These are phyloP conservation scores for Bovichtus variegatus DNA, from an alignment of 2,797 vertebrate species.

Conservation along the genomic window DNA sequence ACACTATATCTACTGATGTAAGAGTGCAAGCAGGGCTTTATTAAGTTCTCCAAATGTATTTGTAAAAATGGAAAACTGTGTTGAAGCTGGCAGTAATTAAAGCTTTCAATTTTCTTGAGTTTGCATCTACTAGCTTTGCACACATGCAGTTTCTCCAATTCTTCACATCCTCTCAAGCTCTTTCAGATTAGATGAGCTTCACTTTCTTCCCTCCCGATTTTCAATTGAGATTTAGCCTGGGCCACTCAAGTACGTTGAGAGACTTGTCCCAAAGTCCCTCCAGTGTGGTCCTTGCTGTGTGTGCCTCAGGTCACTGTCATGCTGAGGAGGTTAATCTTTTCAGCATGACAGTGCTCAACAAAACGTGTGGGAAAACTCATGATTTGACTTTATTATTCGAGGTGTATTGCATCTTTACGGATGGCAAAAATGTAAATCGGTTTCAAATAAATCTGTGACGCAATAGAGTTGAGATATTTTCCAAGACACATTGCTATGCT, in stretches of 20 bases:
- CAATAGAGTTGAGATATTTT: not conserved
- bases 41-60: not conserved
- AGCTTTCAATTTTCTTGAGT: slow-evolving; percentile 10
- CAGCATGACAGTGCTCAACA: slow-evolving; percentile 23
- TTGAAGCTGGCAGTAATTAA: slow-evolving; percentile 9
- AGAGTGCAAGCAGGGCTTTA: not conserved
- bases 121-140: slow-evolving; percentile 13
- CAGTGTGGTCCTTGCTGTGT: slow-evolving; percentile 26
- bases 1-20: not conserved
- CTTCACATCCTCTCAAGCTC: slow-evolving; percentile 45
- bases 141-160: slow-evolving; percentile 31
- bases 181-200: slow-evolving; percentile 53
- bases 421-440: not conserved
- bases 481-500: not conserved
- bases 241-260: slow-evolving; percentile 29
- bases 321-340: slow-evolving; percentile 35
- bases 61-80: slow-evolving; percentile 1
- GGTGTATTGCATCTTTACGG: not conserved
- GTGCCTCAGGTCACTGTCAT: slow-evolving; percentile 24
- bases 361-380: slow-evolving; percentile 23
- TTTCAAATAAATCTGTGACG: not conserved
- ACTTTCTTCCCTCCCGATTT: too few species aligned
- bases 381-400: slow-evolving; percentile 12
- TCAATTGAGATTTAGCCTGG: slow-evolving; percentile 20
- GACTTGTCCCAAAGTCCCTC: slow-evolving; percentile 31